phyloP scores from a whole-genome alignment of 2,888 invertebrate species.

The Calameuta filiformis region DNA sequence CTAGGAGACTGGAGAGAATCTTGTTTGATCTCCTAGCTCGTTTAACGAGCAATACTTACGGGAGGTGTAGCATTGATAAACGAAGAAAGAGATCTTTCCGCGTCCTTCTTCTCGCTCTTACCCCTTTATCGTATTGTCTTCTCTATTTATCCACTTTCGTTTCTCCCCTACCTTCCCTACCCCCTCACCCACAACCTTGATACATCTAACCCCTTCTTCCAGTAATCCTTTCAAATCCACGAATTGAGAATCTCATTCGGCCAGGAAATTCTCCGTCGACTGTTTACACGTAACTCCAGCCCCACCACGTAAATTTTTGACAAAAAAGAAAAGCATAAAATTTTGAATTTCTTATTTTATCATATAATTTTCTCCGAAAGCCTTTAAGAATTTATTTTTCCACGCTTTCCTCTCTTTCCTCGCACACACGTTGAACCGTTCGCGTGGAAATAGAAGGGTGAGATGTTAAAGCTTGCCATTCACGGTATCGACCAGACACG shows the following conservation, averaged over 20 bases:
- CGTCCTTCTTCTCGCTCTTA: background rate
- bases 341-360: background rate
- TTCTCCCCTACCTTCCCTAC: slow-evolving; percentile 3
- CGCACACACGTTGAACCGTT: background rate
- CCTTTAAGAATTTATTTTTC: background rate
- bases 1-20: background rate
- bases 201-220: background rate
- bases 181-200: background rate
- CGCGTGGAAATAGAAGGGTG: slow-evolving; percentile 27
- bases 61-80: background rate
- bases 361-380: background rate
- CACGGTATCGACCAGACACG: slow-evolving; percentile 61
- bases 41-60: background rate
- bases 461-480: slow-evolving; percentile 48
- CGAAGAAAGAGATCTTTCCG: background rate
- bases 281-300: background rate
- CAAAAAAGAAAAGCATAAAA: background rate
- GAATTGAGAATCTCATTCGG: background rate
- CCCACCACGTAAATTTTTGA: no score
- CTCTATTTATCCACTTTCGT: slow-evolving; percentile 6
- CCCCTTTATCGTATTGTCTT: slow-evolving; percentile 6
- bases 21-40: background rate
- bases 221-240: background rate
- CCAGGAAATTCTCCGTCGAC: background rate
- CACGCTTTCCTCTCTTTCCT: slow-evolving; percentile 17